Conservation (phyloP, 1,140 invertebrate species). For the Archegozetes longisetosus region DNA sequence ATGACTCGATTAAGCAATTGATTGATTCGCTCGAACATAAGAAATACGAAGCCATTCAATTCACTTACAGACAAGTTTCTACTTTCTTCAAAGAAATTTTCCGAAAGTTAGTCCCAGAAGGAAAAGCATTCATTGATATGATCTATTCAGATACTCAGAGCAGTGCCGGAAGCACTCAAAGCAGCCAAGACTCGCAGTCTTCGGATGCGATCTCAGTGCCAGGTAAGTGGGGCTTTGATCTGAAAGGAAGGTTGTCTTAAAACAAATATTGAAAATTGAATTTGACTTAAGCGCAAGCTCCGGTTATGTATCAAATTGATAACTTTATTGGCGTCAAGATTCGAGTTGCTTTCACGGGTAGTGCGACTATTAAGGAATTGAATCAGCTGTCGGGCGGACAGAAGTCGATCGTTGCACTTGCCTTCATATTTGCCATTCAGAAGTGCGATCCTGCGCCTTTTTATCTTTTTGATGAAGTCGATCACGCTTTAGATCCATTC, state of each 20-base stretch:
- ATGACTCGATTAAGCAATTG: constrained; percentile 79
- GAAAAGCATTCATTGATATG: constrained; percentile 79
- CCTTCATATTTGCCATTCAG: constrained; percentile 96
- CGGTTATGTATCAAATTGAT: constrained; percentile 30
- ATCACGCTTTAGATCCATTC: constrained; percentile 78
- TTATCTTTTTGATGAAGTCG: constrained; percentile 98
- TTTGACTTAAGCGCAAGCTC: neutral
- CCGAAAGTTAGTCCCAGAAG: constrained; percentile 86
- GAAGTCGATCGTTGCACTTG: constrained; percentile 91
- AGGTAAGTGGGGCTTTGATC: neutral
- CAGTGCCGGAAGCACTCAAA: constrained; percentile 25
- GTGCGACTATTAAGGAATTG: constrained; percentile 96
- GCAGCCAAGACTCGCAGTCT: constrained; percentile 23
- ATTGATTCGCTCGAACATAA: constrained; percentile 85
- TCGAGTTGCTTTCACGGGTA: constrained; percentile 72
- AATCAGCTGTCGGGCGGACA: constrained; percentile 96
- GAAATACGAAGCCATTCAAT: constrained; percentile 93
- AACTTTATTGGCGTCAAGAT: constrained; percentile 38
- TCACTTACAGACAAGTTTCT: constrained; percentile 98
- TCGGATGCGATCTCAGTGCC: constrained; percentile 7
- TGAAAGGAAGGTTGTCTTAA: neutral
- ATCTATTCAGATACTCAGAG: constrained; percentile 36
- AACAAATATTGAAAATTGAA: neutral
- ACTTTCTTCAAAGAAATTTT: constrained; percentile 97
- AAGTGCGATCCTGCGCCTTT: constrained; percentile 99